Base-by-base conservation (phyloP, 1,140 invertebrate genomes). In the Sycobia sp. region DNA sequence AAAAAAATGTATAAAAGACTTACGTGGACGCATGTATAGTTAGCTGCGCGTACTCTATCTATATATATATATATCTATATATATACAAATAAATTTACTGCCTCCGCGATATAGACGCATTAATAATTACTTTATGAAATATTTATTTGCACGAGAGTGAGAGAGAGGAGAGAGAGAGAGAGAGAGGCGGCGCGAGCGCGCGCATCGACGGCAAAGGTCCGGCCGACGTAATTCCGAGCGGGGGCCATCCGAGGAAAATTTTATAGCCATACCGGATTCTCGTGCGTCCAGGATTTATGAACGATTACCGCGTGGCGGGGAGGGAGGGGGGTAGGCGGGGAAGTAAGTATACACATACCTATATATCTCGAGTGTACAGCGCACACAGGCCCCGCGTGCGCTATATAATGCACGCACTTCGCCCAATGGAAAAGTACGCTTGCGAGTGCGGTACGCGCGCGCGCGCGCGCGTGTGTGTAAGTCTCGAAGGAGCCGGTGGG, bases 221-320 rank as follows among this genome's bases (percentile, higher is more conserved):
- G n/a, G 39, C 41, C 47, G 47, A 32, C 25, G 18, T 51, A 50
- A 60, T 18, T 60, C 38, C 23, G 32, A 23, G 3, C 14, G 46
- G 39, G 27, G 38, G 50, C 13, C 20, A 38, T 54, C 54, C 38
- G n/a, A n/a, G 7, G 14, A 47, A 38, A 36, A 54, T 53, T 38
- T 62, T 53, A 54, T 46, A 54, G 38, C 18, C 22, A 1, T 11
- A 38, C n/a, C n/a, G 38, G 22, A 27, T 14, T 39, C 22, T 27
- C 27, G 14, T 18, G n/a, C 25, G 22, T 62, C 23, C 23, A 23
- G 46, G 34, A 47, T 62, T 62, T 56, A 56, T 56, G 60, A 56
- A 47, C 60, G 49, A 55, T 62, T 47, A 62, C n/a, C n/a, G n/a
- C n/a, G n/a, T n/a, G n/a, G n/a, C n/a, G n/a, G n/a, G n/a, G n/a